Evolutionary conservation across 2,113 vertebrate genomes (phyloP).

Genomic region (Pedionomus torquatus): DNA sequence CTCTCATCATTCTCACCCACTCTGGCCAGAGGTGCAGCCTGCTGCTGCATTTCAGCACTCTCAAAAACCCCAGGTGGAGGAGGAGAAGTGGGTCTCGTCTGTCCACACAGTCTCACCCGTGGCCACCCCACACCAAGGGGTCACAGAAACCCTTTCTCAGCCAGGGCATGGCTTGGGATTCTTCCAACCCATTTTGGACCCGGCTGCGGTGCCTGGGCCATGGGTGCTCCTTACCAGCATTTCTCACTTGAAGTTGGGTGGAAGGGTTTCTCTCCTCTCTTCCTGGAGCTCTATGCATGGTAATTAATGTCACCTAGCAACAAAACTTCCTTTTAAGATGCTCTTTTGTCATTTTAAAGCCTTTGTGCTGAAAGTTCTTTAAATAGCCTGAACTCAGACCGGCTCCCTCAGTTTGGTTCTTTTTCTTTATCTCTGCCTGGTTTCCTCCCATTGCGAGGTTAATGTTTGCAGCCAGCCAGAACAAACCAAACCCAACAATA

Average conservation of each 20-base stretch:
- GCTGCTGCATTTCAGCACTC: neutral
- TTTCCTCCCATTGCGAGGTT: neutral
- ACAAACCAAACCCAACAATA: neutral
- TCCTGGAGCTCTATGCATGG: neutral
- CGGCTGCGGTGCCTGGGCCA: neutral
- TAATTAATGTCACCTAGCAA: neutral
- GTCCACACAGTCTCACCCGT: accelerated
- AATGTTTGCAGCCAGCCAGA: neutral
- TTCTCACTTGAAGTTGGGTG: neutral
- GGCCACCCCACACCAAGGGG: neutral
- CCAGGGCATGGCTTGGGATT: accelerated
- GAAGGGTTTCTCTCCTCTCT: neutral
- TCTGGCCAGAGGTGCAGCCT: too few species aligned
- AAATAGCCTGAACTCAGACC: neutral
- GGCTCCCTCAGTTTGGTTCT: neutral
- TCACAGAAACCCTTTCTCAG: neutral
- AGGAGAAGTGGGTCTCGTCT: neutral
- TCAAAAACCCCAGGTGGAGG: neutral
- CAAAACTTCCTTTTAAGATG: neutral
- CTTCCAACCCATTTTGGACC: neutral
- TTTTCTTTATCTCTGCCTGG: neutral
- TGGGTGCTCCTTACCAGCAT: neutral
- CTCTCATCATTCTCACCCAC: neutral
- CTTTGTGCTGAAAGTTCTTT: neutral
- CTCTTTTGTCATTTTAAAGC: neutral